These are phyloP conservation scores for Ptychoptera albimana DNA, from an alignment of 2,888 invertebrate genomes.

Conservation along the genomic window DNA sequence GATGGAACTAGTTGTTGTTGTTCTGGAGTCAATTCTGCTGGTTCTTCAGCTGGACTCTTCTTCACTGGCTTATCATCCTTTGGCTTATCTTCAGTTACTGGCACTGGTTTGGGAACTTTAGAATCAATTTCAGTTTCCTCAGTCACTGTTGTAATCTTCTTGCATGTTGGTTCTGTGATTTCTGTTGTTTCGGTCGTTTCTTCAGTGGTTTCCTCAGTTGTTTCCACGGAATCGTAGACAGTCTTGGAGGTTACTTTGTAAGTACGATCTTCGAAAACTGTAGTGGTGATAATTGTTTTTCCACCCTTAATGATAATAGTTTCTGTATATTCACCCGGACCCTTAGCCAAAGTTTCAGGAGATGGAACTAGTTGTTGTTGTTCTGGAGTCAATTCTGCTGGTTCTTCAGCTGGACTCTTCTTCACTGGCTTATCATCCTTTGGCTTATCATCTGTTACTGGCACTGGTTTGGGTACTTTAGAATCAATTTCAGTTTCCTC, in stretches of 20 bases:
- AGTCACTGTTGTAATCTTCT: background rate
- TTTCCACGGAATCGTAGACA: too few relatives aligned
- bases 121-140: too few relatives aligned
- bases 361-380: background rate
- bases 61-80: too few relatives aligned
- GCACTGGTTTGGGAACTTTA: too few relatives aligned
- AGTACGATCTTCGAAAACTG: slow-evolving; percentile 26
- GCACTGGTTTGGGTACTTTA: background rate
- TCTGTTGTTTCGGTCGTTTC: too few relatives aligned
- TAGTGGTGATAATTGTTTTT: slow-evolving; percentile 22
- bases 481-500: background rate
- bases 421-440: too few relatives aligned
- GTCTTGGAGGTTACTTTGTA: slow-evolving; percentile 18
- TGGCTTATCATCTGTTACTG: background rate
- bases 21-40: too few relatives aligned
- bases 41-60: too few relatives aligned
- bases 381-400: background rate
- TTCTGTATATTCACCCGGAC: background rate
- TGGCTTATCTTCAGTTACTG: too few relatives aligned
- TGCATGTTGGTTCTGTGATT: background rate
- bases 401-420: background rate
- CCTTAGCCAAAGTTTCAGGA: background rate
- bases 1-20: too few relatives aligned
- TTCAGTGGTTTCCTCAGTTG: too few relatives aligned
- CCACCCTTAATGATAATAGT: slow-evolving; percentile 21